These are phyloP conservation scores for Eleginops maclovinus DNA, from an alignment of 2,113 vertebrate genomes.

Conservation along the genomic window DNA sequence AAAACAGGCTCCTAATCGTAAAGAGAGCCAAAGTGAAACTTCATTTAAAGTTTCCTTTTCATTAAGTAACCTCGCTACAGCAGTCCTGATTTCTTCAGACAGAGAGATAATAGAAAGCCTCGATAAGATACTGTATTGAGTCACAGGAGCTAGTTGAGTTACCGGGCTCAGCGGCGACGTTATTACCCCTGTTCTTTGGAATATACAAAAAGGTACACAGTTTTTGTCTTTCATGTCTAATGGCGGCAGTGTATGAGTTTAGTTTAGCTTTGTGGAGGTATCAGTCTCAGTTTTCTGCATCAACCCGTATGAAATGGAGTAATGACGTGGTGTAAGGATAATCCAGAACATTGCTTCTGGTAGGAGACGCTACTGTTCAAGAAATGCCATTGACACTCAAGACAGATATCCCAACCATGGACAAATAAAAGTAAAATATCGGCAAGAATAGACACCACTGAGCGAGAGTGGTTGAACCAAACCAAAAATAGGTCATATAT, in stretches of 20 bases:
- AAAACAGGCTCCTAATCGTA: neutral
- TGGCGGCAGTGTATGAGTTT: neutral
- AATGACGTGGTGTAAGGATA: too few relatives aligned
- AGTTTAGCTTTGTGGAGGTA: too few relatives aligned
- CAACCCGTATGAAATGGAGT: too few relatives aligned
- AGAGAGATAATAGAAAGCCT: neutral
- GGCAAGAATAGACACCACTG: too few relatives aligned
- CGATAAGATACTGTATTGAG: neutral
- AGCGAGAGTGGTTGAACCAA: too few relatives aligned
- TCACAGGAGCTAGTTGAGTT: neutral
- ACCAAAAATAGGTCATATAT: constrained; percentile 33
- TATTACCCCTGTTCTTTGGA: neutral
- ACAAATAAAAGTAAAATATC: too few relatives aligned
- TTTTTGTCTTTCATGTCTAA: neutral
- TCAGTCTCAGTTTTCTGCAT: too few relatives aligned
- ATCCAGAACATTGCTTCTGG: neutral
- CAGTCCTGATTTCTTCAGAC: neutral
- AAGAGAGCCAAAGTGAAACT: neutral
- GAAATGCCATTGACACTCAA: neutral
- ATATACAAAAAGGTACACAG: neutral
- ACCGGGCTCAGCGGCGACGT: neutral
- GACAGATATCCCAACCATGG: neutral
- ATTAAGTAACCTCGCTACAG: too few relatives aligned
- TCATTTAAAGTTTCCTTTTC: neutral
- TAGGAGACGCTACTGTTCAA: neutral